Percentiles rank a stretch among this genome's conserved stretches.
Conservation (phyloP, 2,888 invertebrate genomes). For the Camponotus fellah region DNA sequence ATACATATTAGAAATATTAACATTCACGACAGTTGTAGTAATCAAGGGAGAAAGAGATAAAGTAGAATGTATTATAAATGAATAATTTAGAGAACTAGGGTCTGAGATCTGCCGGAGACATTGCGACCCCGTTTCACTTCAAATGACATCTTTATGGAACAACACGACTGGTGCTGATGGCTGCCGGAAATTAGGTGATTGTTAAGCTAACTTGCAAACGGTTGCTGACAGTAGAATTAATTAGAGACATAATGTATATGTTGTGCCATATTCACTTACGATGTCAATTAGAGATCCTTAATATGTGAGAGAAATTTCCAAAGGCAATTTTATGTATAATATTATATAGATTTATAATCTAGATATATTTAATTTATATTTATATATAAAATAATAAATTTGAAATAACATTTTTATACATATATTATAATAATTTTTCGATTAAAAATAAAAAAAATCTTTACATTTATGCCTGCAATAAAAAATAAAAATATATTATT, state of each 20-base stretch:
- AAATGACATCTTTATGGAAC: constrained; percentile 58
- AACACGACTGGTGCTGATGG: constrained; percentile 63
- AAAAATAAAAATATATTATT: background rate
- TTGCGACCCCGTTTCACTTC: constrained; percentile 29
- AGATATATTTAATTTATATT: background rate
- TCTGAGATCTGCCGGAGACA: constrained; percentile 16
- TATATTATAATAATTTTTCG: background rate
- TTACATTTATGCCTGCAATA: background rate
- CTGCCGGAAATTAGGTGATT: constrained; percentile 62
- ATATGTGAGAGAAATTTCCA: background rate
- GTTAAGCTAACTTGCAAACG: constrained; percentile 61
- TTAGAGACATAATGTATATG: constrained; percentile 20
- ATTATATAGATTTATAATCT: no score
- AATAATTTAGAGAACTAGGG: background rate
- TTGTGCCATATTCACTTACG: background rate
- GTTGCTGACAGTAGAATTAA: constrained; percentile 17
- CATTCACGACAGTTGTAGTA: background rate
- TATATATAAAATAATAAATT: background rate
- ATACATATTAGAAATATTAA: no score
- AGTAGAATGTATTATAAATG: background rate
- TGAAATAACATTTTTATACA: no score
- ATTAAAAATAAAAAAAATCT: background rate
- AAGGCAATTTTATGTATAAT: no score
- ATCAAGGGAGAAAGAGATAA: background rate
- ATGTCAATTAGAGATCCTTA: background rate